These are phyloP conservation scores for Limnodromus scolopaceus DNA, from an alignment of 2,797 vertebrate genomes.

Conservation along the genomic window DNA sequence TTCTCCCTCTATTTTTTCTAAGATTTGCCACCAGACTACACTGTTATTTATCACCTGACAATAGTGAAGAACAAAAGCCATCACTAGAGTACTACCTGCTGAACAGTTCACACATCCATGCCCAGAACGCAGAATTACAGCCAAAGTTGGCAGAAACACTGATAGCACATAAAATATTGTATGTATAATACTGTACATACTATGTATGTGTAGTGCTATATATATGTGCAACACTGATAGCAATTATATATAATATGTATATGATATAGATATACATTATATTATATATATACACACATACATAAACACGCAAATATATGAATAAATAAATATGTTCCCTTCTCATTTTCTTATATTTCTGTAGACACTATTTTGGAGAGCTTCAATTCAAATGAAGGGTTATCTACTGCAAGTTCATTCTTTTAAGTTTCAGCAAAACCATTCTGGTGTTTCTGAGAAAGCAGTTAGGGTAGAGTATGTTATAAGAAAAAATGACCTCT, in stretches of 20 bases:
- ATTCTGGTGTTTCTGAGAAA: not conserved
- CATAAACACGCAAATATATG: not conserved
- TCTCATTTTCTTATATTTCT: not conserved
- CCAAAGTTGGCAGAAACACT: not conserved
- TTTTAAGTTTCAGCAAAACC: not conserved
- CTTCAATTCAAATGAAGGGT: not conserved
- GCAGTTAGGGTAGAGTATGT: not conserved
- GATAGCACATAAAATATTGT: not conserved
- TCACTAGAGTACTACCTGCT: not conserved
- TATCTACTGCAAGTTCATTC: not conserved
- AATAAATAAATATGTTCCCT: not conserved
- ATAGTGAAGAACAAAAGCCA: not conserved
- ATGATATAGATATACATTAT: not conserved
- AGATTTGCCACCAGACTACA: not conserved
- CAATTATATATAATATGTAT: not conserved
- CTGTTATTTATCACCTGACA: not conserved
- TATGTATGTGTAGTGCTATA: not conserved
- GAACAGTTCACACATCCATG: not conserved
- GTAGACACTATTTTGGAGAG: not conserved
- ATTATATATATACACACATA: not conserved
- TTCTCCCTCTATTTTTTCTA: not conserved
- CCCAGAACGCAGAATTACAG: not conserved
- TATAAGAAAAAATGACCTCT: not conserved
- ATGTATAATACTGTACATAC: not conserved
- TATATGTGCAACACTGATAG: not conserved